Evolutionary conservation across 2,797 vertebrate species (phyloP).

Genomic region (Etheostoma perlongum): DNA sequence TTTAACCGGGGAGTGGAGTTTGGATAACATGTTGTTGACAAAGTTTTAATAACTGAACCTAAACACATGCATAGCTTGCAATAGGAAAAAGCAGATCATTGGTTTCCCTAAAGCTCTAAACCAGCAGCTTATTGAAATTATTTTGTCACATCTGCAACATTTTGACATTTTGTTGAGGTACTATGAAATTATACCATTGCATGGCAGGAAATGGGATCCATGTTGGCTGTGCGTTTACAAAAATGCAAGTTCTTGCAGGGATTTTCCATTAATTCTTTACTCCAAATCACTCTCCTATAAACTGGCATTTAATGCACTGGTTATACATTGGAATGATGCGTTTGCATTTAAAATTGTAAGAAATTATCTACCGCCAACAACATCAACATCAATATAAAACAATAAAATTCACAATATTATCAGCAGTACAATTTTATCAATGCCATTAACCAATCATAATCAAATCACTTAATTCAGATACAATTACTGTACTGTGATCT

Average conservation of each 20-base stretch:
- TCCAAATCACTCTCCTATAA: neutral
- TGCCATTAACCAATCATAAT: neutral
- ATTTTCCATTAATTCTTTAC: neutral
- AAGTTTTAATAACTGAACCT: conserved; percentile 12
- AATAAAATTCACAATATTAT: neutral
- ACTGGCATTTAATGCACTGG: neutral
- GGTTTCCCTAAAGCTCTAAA: conserved; percentile 7
- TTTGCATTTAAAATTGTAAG: neutral
- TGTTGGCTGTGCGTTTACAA: neutral
- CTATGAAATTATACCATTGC: neutral
- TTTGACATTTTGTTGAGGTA: neutral
- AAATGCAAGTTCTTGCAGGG: neutral
- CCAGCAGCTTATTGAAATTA: neutral
- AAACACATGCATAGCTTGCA: conserved; percentile 20
- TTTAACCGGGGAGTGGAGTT: conserved; percentile 14
- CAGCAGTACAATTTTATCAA: neutral
- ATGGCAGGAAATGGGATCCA: neutral
- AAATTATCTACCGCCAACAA: neutral
- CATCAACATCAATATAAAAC: neutral
- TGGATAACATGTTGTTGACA: conserved; percentile 49
- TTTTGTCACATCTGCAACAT: neutral
- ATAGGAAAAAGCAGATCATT: conserved; percentile 29
- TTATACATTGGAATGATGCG: neutral
- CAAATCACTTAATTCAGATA: neutral
- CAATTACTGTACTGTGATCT: neutral